Evolutionary conservation across 2,797 vertebrate genomes (phyloP).

Genomic region (Chelon labrosus): DNA sequence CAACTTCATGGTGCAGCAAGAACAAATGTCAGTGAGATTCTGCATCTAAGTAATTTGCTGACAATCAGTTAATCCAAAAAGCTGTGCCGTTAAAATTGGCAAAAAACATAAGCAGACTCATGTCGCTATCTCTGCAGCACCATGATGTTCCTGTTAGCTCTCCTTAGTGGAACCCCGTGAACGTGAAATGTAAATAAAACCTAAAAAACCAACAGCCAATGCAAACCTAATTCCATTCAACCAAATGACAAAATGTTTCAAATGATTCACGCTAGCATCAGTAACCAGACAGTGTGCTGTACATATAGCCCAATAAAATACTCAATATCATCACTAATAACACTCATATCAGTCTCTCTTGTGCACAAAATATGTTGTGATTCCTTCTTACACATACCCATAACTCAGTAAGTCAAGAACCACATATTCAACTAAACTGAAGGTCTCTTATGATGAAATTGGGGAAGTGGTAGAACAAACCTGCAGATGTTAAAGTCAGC

Average conservation of each 20-base stretch:
- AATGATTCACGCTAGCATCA: not conserved
- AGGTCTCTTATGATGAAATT: constrained; percentile 39
- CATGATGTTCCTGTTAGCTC: not conserved
- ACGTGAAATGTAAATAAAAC: not conserved
- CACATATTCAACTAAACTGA: constrained; percentile 20
- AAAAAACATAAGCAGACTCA: not conserved
- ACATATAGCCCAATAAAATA: not conserved
- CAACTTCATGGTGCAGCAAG: too few relatives aligned
- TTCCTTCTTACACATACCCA: constrained; percentile 12
- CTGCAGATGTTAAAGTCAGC: constrained; percentile 47
- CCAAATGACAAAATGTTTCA: not conserved
- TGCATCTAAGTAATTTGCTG: too few relatives aligned
- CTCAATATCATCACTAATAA: not conserved
- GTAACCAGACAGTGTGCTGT: not conserved
- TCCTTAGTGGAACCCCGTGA: not conserved
- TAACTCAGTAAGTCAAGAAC: constrained; percentile 15
- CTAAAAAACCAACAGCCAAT: not conserved
- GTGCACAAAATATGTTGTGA: constrained; percentile 1
- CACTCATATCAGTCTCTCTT: not conserved
- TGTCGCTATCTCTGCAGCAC: too few relatives aligned
- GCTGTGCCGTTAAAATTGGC: not conserved
- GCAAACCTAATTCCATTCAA: not conserved
- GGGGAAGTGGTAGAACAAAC: constrained; percentile 26
- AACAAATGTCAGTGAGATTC: too few relatives aligned
- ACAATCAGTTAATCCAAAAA: not conserved